A percentile compares a stretch with the other conserved stretches of the same genome.
Conservation (phyloP, 2,797 vertebrate species). For the Percopsis omiscomaycus region DNA sequence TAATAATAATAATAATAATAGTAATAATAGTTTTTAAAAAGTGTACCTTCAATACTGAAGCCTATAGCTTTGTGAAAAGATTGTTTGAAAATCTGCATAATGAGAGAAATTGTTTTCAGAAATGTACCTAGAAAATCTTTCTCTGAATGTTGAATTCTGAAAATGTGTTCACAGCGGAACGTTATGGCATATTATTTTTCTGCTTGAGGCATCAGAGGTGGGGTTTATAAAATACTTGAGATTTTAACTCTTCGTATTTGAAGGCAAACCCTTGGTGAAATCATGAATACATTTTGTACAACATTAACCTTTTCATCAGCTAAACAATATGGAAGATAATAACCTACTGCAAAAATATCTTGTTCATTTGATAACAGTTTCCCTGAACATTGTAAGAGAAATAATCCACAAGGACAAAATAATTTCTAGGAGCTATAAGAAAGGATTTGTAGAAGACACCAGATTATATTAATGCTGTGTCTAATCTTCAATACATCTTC, state of each 20-base stretch:
- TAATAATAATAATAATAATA: slow-evolving; percentile 8
- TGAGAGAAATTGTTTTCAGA: slow-evolving; percentile 15
- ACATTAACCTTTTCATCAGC: slow-evolving; percentile 26
- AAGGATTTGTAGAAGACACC: slow-evolving; percentile 1
- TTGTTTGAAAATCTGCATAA: slow-evolving; percentile 5
- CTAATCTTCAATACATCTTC: slow-evolving; percentile 15
- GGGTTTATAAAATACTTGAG: slow-evolving; percentile 39
- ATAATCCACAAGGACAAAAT: slow-evolving; percentile 28
- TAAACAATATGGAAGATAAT: slow-evolving; percentile 20
- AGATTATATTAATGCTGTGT: slow-evolving; percentile 21
- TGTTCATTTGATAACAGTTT: slow-evolving; percentile 50
- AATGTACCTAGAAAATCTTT: slow-evolving; percentile 29
- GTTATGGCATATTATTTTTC: slow-evolving; percentile 33
- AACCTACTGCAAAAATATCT: slow-evolving; percentile 38
- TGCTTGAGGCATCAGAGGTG: slow-evolving; percentile 61
- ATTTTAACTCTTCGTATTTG: slow-evolving; percentile 33
- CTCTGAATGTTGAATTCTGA: slow-evolving; percentile 22
- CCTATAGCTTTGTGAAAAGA: slow-evolving; percentile 6
- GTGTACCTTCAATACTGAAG: slow-evolving; percentile 30
- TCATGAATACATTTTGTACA: slow-evolving; percentile 55
- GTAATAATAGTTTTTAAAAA: not conserved
- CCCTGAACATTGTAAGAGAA: slow-evolving; percentile 44
- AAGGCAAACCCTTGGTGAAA: slow-evolving; percentile 73
- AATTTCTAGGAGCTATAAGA: slow-evolving; percentile 10
- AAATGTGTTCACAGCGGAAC: slow-evolving; percentile 44